Evolutionary conservation across 2,113 vertebrate genomes (phyloP), one percentile per base, ranked within the genome.

Genomic region (Caranx melampygus): DNA sequence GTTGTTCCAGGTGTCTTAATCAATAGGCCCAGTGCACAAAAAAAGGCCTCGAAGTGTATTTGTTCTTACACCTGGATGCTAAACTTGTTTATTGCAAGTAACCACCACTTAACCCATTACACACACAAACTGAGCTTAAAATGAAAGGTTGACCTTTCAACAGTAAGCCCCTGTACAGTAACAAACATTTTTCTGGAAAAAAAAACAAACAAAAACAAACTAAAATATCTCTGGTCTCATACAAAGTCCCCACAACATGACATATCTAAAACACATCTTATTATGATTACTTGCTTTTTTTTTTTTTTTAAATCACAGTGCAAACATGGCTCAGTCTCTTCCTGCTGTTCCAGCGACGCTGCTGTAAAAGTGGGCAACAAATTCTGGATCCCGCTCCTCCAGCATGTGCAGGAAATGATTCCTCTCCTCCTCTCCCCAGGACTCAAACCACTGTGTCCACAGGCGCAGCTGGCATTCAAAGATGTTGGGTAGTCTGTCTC

Each of bases 371-470:
- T 93, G 94, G 10, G 93, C 92, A 6, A 96, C 95, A 69, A 97
- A 96, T n/a, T 76, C 82, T 1, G 97, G 93, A 52, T 96, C 95
- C 42, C 70, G 87, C 65, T 95, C 92, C 40, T 97, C 96, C 78
- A 98, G 87, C 44, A 93, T 92, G 82, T 93, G 93, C 55, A 98
- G 82, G 86, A 97, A 97, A 55, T 94, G 90, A 86, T 97, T 97
- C 71, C 96, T 94, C 69, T 97, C 96, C 59, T 95, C 92, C 64
- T 97, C 96, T 58, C 93, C 92, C 97, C 97, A 98, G 33, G 96
- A 93, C 83, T 95, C 95, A 83, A 97, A 98, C 97, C 96, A 97
- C 91, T 97, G 97, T 76, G 93, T 96, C 97, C 97, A 98, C 77
- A 97, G 94, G 34, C 95, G 95, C 31, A 97, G 92, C 88, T 98